Conservation (phyloP, 2,113 vertebrate species). For the Eleginops maclovinus region DNA sequence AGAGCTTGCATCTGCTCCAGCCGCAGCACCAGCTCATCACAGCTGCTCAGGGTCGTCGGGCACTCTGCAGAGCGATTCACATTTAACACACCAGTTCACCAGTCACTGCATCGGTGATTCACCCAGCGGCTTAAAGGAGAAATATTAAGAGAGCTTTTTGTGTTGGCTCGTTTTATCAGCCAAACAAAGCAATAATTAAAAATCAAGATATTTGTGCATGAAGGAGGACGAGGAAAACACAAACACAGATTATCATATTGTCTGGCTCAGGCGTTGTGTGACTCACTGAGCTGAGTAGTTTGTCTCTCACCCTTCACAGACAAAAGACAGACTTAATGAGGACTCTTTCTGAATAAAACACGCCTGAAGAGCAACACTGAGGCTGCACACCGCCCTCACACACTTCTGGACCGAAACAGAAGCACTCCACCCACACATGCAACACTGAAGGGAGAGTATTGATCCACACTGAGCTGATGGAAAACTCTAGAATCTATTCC, state of each 20-base stretch:
- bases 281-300: conserved; percentile 37
- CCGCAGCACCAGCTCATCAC: conserved; percentile 88
- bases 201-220: neutral
- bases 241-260: conserved; percentile 26
- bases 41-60: conserved; percentile 88
- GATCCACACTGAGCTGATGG: conserved; percentile 24
- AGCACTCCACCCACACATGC: conserved; percentile 50
- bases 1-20: conserved; percentile 93
- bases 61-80: conserved; percentile 84
- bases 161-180: conserved; percentile 6
- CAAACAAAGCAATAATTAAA: conserved; percentile 10
- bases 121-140: neutral
- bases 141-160: neutral
- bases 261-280: conserved; percentile 30
- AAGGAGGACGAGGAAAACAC: conserved; percentile 9
- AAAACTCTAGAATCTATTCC: neutral
- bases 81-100: conserved; percentile 24
- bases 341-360: conserved; percentile 29
- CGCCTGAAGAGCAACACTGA: conserved; percentile 9
- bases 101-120: neutral
- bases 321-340: conserved; percentile 61
- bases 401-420: conserved; percentile 38
- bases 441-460: conserved; percentile 46
- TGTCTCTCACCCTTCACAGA: conserved; percentile 44
- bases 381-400: conserved; percentile 22